A percentile compares a stretch with the other conserved stretches of the same genome.
phyloP scores from a whole-genome alignment of 2,113 vertebrate species.

The Rhinichthys klamathensis region DNA sequence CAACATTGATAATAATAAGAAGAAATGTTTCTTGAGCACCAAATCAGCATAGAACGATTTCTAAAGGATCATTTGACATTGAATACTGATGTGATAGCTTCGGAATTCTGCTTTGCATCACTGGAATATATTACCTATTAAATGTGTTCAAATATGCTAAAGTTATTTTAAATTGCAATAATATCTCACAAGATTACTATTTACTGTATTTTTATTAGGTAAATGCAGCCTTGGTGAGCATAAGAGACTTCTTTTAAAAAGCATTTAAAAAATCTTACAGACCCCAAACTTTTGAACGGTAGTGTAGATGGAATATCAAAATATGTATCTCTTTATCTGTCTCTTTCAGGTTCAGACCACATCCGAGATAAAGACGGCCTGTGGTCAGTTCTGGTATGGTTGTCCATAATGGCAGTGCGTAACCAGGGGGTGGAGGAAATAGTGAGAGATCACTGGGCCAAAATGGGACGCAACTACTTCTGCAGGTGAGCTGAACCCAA shows the following conservation, averaged over 20 bases:
- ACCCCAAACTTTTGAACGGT: not conserved
- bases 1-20: no score
- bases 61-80: not conserved
- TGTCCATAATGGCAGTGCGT: slow-evolving; percentile 90
- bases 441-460: slow-evolving; percentile 94
- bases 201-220: not conserved
- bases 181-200: not conserved
- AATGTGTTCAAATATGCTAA: not conserved
- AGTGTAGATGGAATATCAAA: not conserved
- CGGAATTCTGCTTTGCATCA: not conserved
- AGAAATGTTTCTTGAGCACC: no score
- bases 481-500: slow-evolving; percentile 85
- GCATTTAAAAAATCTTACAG: not conserved
- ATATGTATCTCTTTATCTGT: not conserved
- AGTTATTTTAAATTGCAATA: not conserved
- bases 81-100: not conserved
- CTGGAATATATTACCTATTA: not conserved
- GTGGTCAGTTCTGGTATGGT: slow-evolving; percentile 95
- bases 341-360: slow-evolving; percentile 88
- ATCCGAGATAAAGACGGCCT: slow-evolving; percentile 96
- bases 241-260: not conserved
- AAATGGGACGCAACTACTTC: slow-evolving; percentile 93
- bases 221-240: not conserved
- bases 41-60: not conserved
- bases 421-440: slow-evolving; percentile 93